Base-by-base conservation (phyloP, 2,113 vertebrate species). In the Scalopus aquaticus region DNA sequence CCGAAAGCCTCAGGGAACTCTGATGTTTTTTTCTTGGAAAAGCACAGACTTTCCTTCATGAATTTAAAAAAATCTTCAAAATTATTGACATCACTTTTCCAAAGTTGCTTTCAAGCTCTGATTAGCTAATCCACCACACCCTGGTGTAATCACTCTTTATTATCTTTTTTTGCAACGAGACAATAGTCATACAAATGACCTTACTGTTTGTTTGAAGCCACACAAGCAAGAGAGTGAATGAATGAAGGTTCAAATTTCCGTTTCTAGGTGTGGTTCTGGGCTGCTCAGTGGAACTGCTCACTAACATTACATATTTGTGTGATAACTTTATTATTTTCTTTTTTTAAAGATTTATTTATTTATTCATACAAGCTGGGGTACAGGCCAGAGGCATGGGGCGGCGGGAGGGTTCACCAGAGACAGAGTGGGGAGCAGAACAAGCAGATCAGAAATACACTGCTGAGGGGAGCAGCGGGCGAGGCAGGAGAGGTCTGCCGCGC, bases 81-180 rank as follows among this genome's bases (percentile, higher is more conserved):
- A 91, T 94, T 58, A 86, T 46, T 95, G 58, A 72, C 78, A 74
- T 90, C 78, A 88, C 10, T 95, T 89, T 93, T 78, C 30, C 42
- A 51, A 91, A 90, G 64, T 78, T 94, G 37, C 49, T 97, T 91
- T 74, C 60, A 78, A 79, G 85, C 28, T 37, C 42, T 89, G 78
- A 76, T 76, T 91, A 78, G 16, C 84, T 84, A 92, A 72, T 74
- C n/a, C 26, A 84, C 85, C 67, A 92, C 77, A 74, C 64, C 81
- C 56, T 83, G 49, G 56, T 86, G 9, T 83, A 84, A 74, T 95
- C 56, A 88, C 3, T 93, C 46, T 62, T 77, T 62, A 91, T 92
- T 87, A 35, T 88, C 44, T 82, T 92, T 82, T 84, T 82, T 60
- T 88, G 70, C 49, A 76, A 39, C 65, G n/a, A 81, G 24, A 84